phyloP scores from a whole-genome alignment of 2,888 invertebrate genomes.

The Monochamus alternatus region DNA sequence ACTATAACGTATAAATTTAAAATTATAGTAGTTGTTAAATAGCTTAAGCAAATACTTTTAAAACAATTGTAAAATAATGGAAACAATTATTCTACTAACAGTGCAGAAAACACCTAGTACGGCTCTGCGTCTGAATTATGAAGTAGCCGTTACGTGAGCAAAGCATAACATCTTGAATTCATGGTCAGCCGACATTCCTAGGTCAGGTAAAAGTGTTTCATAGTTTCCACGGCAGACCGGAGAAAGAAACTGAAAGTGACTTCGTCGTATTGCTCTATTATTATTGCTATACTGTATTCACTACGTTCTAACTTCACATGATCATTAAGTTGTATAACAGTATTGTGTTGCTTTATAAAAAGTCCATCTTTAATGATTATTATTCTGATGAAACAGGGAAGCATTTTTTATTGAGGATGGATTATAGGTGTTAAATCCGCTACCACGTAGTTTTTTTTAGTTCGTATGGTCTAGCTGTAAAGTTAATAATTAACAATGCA shows the following conservation, averaged over 20 bases:
- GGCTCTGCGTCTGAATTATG: slow-evolving; percentile 20
- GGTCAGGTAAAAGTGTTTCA: slow-evolving; percentile 45
- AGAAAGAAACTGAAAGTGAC: slow-evolving; percentile 48
- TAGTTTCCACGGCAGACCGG: slow-evolving; percentile 31
- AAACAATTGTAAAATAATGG: too few species aligned
- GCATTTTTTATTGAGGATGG: slow-evolving; percentile 19
- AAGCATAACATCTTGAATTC: slow-evolving; percentile 42
- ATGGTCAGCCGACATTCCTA: slow-evolving; percentile 44
- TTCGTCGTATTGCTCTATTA: slow-evolving; percentile 32
- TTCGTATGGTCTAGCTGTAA: too few species aligned
- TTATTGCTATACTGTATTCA: slow-evolving; percentile 36
- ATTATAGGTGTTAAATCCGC: slow-evolving; percentile 28
- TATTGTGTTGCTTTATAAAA: slow-evolving; percentile 39
- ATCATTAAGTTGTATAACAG: slow-evolving; percentile 38
- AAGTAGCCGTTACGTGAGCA: slow-evolving; percentile 21
- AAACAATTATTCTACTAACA: neutral
- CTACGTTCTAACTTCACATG: slow-evolving; percentile 36
- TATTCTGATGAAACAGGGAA: slow-evolving; percentile 40
- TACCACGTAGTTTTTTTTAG: neutral
- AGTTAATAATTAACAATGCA: neutral
- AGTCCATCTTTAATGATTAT: slow-evolving; percentile 39
- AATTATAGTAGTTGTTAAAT: too few species aligned
- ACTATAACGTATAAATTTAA: too few species aligned
- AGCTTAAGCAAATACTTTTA: too few species aligned
- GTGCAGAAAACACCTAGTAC: neutral